Conservation (phyloP, 2,888 invertebrate species). For the Allygus modestus region DNA sequence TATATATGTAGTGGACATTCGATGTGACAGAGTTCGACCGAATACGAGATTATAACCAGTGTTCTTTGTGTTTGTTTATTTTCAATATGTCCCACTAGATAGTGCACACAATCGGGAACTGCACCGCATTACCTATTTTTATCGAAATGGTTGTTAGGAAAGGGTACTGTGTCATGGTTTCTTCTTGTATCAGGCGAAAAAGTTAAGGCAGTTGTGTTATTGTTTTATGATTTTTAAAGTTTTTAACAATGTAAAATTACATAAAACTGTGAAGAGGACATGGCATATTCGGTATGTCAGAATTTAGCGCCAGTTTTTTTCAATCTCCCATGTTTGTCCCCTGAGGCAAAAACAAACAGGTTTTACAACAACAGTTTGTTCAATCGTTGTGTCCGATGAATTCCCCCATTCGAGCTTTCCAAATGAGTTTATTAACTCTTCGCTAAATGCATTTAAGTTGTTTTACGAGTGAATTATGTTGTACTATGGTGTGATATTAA, state of each 20-base stretch:
- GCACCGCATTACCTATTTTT: constrained; percentile 57
- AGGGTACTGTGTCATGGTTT: constrained; percentile 41
- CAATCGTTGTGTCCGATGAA: constrained; percentile 43
- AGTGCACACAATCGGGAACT: constrained; percentile 59
- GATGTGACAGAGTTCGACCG: not conserved
- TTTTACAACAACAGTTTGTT: constrained; percentile 64
- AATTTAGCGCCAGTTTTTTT: constrained; percentile 68
- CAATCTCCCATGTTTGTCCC: constrained; percentile 65
- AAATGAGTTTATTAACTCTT: constrained; percentile 43
- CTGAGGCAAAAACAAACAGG: constrained; percentile 67
- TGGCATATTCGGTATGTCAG: constrained; percentile 68
- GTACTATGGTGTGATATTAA: constrained; percentile 45
- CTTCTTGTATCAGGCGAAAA: constrained; percentile 5
- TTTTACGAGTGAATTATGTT: constrained; percentile 43
- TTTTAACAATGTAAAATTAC: constrained; percentile 58
- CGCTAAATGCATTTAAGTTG: not conserved
- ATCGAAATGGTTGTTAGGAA: constrained; percentile 57
- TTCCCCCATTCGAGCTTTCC: constrained; percentile 57
- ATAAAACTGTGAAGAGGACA: constrained; percentile 63
- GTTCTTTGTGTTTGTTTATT: constrained; percentile 21
- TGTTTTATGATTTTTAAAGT: constrained; percentile 38
- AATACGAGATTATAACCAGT: not conserved
- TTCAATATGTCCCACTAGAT: constrained; percentile 57
- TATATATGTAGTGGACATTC: no score
- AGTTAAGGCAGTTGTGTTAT: constrained; percentile 28